Percentiles rank a stretch among this genome's conserved stretches.
phyloP scores from a whole-genome alignment of 2,888 invertebrate genomes.

The Sceliomorpha sp. region DNA sequence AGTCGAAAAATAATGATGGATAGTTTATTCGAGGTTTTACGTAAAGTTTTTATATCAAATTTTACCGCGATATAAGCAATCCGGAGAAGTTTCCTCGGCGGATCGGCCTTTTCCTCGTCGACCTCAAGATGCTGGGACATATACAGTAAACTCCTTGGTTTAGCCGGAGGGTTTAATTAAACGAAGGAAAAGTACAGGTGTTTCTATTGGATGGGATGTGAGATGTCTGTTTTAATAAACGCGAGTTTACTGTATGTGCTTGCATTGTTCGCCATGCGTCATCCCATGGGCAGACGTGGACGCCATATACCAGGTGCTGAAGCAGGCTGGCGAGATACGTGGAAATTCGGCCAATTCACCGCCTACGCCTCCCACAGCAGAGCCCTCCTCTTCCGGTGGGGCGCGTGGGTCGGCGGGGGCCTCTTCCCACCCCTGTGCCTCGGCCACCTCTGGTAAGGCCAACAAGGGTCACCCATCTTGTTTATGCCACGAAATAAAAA shows the following conservation, averaged over 20 bases:
- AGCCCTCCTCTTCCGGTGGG: slow-evolving; percentile 74
- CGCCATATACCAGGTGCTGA: slow-evolving; percentile 96
- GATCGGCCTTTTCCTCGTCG: too few relatives aligned
- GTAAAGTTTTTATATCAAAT: too few relatives aligned
- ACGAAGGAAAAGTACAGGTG: too few relatives aligned
- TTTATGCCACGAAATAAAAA: slow-evolving; percentile 30
- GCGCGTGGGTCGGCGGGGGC: slow-evolving; percentile 75
- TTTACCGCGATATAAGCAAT: too few relatives aligned
- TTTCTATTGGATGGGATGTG: too few relatives aligned
- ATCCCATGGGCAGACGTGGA: slow-evolving; percentile 85
- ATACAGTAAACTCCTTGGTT: too few relatives aligned
- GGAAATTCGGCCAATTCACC: slow-evolving; percentile 79
- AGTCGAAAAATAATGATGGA: too few relatives aligned
- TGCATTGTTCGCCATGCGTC: slow-evolving; percentile 59
- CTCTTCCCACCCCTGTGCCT: slow-evolving; percentile 79
- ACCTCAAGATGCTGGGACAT: too few relatives aligned
- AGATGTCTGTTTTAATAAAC: too few relatives aligned
- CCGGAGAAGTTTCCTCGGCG: too few relatives aligned
- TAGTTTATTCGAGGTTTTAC: too few relatives aligned
- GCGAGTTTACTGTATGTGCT: slow-evolving; percentile 27
- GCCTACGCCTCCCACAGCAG: slow-evolving; percentile 78
- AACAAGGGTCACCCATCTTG: slow-evolving; percentile 36
- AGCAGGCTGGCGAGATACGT: slow-evolving; percentile 93
- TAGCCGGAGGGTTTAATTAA: too few relatives aligned
- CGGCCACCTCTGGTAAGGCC: slow-evolving; percentile 80